Conservation (phyloP, 2,888 invertebrate species). For the Xanthostigma xanthostigma region DNA sequence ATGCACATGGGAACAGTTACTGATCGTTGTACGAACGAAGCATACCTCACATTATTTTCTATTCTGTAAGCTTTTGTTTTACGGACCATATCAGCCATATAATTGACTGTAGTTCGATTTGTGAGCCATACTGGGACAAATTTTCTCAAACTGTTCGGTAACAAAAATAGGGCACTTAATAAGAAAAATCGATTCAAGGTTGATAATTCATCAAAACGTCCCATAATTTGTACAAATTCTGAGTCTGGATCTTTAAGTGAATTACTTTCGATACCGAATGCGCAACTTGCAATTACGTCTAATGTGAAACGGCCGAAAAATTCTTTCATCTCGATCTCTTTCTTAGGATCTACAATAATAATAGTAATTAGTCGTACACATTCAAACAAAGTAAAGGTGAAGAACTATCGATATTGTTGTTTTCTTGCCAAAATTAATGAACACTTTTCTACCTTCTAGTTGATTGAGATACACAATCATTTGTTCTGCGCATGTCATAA, state of each 20-base stretch:
- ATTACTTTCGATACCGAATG: constrained; percentile 32
- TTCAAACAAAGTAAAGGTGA: too few species aligned
- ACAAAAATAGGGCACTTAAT: not conserved
- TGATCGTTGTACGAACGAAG: too few species aligned
- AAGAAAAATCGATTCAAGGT: not conserved
- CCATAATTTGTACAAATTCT: constrained; percentile 19
- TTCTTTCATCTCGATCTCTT: constrained; percentile 28
- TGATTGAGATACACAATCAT: constrained; percentile 17
- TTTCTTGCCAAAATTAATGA: constrained; percentile 10
- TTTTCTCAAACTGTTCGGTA: constrained; percentile 2
- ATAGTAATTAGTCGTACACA: too few species aligned
- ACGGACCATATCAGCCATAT: not conserved
- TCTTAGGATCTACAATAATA: constrained; percentile 7
- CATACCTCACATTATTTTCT: constrained; percentile 11
- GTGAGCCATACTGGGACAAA: constrained; percentile 4
- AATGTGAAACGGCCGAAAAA: constrained; percentile 29
- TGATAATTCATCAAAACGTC: not conserved
- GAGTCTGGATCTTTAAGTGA: constrained; percentile 26
- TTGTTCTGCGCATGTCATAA: constrained; percentile 19
- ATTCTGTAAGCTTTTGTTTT: constrained; percentile 16
- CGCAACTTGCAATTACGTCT: constrained; percentile 33
- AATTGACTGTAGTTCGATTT: not conserved
- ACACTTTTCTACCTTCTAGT: constrained; percentile 13
- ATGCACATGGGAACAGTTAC: too few species aligned
- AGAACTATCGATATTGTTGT: too few species aligned